phyloP scores from a whole-genome alignment of 2,888 invertebrate species.

The Drosophila robusta region DNA sequence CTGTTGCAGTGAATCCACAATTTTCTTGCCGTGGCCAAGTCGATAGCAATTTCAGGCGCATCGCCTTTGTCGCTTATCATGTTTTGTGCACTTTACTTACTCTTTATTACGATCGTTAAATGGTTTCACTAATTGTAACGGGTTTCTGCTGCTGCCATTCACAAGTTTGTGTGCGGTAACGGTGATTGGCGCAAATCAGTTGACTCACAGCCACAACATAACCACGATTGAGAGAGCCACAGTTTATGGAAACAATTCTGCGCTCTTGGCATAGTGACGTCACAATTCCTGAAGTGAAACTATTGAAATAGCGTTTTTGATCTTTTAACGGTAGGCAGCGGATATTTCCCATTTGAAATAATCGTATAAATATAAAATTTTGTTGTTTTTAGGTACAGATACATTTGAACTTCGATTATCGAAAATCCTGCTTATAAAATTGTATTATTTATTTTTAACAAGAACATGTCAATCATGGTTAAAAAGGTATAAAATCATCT shows the following conservation, averaged over 20 bases:
- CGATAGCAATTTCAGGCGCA: neutral
- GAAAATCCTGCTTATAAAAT: no score
- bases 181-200: constrained; percentile 28
- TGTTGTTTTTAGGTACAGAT: no score
- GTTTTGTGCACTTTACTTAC: neutral
- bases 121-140: constrained; percentile 11
- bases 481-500: no score
- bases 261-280: no score
- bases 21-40: constrained; percentile 21
- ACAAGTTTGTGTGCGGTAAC: neutral
- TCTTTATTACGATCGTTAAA: neutral
- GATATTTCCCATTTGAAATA: no score
- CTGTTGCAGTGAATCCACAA: constrained; percentile 82
- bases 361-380: no score
- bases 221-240: neutral
- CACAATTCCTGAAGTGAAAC: no score
- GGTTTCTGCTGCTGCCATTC: constrained; percentile 17
- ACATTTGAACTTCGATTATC: no score
- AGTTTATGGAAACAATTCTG: neutral
- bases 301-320: no score
- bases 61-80: neutral
- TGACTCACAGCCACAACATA: constrained; percentile 19
- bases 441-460: no score
- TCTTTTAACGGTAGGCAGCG: no score
- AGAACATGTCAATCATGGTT: no score